Percentiles rank a stretch among this genome's conserved stretches.
These are phyloP conservation scores for Corythaixoides concolor DNA, from an alignment of 2,113 vertebrate genomes.

Conservation along the genomic window DNA sequence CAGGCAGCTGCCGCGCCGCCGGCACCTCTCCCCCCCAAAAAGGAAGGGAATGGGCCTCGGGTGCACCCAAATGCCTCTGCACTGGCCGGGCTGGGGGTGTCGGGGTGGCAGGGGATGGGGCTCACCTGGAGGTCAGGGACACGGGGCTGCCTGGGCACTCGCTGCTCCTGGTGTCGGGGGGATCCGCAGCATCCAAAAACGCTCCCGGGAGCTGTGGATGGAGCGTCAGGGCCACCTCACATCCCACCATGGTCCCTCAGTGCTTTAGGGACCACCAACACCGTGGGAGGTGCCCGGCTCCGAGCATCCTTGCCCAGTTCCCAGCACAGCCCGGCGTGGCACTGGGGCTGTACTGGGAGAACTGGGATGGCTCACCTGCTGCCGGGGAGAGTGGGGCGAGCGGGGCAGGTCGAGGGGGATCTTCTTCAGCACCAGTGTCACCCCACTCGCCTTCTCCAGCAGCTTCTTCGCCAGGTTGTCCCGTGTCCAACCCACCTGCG, in stretches of 20 bases:
- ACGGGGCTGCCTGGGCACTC: not conserved
- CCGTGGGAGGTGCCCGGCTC: not conserved
- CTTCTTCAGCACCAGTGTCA: constrained; percentile 88
- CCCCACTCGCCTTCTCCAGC: constrained; percentile 72
- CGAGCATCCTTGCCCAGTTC: not conserved
- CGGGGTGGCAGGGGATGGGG: not conserved
- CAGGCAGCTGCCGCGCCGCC: rapidly evolving
- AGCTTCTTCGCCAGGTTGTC: constrained; percentile 84
- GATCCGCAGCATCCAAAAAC: not conserved
- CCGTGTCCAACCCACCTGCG: constrained; percentile 91
- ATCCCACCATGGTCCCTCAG: not conserved
- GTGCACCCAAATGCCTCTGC: not conserved
- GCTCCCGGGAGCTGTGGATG: not conserved
- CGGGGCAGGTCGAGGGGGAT: constrained; percentile 19
- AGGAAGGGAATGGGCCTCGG: not conserved
- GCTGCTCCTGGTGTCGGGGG: not conserved
- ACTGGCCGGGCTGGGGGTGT: not conserved
- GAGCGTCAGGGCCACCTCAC: not conserved
- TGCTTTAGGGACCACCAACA: not conserved
- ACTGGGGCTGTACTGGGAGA: not conserved
- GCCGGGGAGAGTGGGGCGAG: not conserved
- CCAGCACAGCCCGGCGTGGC: not conserved
- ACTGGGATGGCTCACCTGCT: not conserved
- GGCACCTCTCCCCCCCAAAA: not conserved
- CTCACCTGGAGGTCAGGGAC: constrained; percentile 59